Base-by-base conservation (phyloP, 2,113 vertebrate genomes). In the Ploceus nigricollis region DNA sequence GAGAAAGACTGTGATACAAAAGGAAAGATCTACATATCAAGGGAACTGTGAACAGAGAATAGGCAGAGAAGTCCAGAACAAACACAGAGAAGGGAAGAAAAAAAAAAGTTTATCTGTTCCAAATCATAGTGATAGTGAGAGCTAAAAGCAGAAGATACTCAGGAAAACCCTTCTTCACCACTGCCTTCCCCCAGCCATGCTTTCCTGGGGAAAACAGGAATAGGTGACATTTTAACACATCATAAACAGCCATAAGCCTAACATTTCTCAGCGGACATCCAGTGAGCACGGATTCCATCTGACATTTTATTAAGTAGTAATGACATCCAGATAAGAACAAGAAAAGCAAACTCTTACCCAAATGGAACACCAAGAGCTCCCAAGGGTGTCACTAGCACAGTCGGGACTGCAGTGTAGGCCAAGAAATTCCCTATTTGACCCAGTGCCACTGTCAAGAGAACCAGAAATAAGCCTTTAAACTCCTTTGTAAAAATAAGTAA, bases 351-450 rank as follows among this genome's bases (percentile, higher is more conserved):
- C 85, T 97, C 99, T 98, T 97, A 99, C 99, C 99, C 99, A 97
- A 99, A 99, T 12, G 99, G 98, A 69, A 99, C 99, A 33, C 99
- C 99, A 22, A 99, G 98, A 39, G 99, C 99, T 94, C 99, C 99
- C 64, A 99, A 96, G 10, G 99, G 99, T 1, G 99, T 99, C 47
- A 99, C 99, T 76, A 99, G 97, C 72, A 99, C 99, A 23, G 99
- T 99, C 64, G 99, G 99, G 63, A 99, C 99, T 50, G 98, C 97
- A 37, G 99, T 99, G 87, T 99, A 99, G 6, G 99, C 99, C 97
- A 99, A 95, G 97, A 99, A 99, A 96, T 99, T 99, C 53, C 99
- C 99, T 92, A 99, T 98, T 94, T 99, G 99, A 89, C 99, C 99
- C 81, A 99, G 96, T 77, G 99, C 98, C 99, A 99, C 99, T 99